Percentiles rank a stretch among this genome's conserved stretches.
Conservation (phyloP, 2,888 invertebrate species). For the Capitulum mitella region DNA sequence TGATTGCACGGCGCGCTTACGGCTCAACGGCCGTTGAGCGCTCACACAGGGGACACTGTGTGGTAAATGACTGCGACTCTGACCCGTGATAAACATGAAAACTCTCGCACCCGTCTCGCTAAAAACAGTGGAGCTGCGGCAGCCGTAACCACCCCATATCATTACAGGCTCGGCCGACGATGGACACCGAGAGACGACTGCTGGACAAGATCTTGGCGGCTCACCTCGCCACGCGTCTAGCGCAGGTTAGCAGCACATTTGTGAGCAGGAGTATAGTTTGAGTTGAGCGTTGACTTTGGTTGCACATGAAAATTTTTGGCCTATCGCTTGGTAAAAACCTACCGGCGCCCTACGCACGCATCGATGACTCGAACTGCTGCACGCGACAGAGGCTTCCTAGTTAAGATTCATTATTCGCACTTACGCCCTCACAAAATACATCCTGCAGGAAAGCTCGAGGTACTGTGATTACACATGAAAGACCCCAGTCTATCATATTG, state of each 20-base stretch:
- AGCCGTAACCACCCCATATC: neutral
- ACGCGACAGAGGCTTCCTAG: neutral
- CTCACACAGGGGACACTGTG: neutral
- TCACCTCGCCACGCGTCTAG: no score
- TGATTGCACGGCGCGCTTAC: neutral
- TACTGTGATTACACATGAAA: conserved; percentile 4
- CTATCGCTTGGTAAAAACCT: no score
- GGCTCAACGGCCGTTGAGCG: neutral
- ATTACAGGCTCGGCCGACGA: neutral
- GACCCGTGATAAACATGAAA: neutral
- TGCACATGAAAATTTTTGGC: neutral
- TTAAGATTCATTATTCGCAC: neutral
- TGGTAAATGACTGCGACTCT: neutral
- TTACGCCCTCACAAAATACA: neutral
- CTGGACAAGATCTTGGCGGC: neutral
- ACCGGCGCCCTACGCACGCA: no score
- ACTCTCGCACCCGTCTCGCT: neutral
- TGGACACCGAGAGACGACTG: neutral
- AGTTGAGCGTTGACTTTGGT: conserved; percentile 11
- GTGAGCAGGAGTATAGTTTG: neutral
- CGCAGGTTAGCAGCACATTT: neutral
- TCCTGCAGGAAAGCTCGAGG: conserved; percentile 4
- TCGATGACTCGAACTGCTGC: neutral
- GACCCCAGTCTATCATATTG: neutral
- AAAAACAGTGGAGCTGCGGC: neutral